Evolutionary conservation across 2,113 vertebrate species (phyloP).

Genomic region (Podiceps cristatus): DNA sequence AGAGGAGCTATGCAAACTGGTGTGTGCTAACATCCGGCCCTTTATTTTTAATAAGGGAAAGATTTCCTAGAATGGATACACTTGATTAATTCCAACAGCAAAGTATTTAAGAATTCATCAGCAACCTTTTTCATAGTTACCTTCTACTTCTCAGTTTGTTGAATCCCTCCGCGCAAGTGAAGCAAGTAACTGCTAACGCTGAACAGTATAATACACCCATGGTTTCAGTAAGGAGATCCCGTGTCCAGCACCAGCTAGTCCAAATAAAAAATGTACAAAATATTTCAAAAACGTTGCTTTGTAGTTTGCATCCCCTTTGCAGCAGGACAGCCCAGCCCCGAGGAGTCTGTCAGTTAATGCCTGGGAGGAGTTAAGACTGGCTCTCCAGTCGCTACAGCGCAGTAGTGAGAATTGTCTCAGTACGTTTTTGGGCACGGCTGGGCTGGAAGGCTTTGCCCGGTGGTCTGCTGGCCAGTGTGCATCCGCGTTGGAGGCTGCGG

Average conservation of each 20-base stretch:
- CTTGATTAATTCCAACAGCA: not conserved
- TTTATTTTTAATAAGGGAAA: not conserved
- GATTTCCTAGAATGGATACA: not conserved
- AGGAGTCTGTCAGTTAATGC: not conserved
- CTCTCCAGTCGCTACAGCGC: not conserved
- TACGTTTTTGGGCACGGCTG: not conserved
- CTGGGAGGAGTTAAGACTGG: not conserved
- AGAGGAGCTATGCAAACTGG: not conserved
- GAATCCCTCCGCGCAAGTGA: not conserved
- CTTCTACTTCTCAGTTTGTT: not conserved
- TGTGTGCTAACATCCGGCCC: not conserved
- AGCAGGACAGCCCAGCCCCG: not conserved
- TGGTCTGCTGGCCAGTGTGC: not conserved
- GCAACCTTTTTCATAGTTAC: not conserved
- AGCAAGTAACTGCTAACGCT: not conserved
- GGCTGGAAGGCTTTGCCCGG: not conserved
- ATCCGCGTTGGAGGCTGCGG: not conserved
- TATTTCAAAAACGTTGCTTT: not conserved
- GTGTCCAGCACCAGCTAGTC: not conserved
- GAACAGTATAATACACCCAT: not conserved
- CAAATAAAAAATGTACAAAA: not conserved
- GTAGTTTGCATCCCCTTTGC: not conserved
- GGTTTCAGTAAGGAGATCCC: not conserved
- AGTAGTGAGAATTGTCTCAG: not conserved
- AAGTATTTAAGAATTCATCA: not conserved